Conservation (phyloP, 2,888 invertebrate species). For the Stomorhina lunata region DNA sequence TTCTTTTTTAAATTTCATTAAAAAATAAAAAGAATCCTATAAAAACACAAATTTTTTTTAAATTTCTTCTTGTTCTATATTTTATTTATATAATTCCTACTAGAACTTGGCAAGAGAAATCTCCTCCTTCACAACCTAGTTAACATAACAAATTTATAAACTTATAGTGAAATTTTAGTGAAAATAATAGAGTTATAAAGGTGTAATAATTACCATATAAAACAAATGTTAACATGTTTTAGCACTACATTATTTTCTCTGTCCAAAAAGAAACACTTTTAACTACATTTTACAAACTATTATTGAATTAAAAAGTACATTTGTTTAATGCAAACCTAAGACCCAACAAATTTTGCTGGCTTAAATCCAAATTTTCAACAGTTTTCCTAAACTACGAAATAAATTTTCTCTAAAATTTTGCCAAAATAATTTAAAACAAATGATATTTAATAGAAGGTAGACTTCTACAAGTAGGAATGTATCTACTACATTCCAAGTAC, state of each 20-base stretch:
- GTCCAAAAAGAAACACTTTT: not conserved
- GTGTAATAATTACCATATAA: not conserved
- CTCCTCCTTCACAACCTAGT: too few relatives aligned
- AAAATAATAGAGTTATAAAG: not conserved
- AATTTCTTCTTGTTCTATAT: too few relatives aligned
- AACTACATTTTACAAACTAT: not conserved
- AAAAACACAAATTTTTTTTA: too few relatives aligned
- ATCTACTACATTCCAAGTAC: slow-evolving; percentile 13
- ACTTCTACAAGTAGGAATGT: too few relatives aligned
- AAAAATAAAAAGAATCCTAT: too few relatives aligned
- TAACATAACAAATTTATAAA: too few relatives aligned
- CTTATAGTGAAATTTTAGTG: too few relatives aligned
- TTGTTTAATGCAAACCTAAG: not conserved
- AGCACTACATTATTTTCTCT: not conserved
- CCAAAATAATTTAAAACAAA: slow-evolving; percentile 15
- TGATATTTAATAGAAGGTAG: slow-evolving; percentile 18
- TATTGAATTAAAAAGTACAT: slow-evolving; percentile 32
- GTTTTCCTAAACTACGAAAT: slow-evolving; percentile 7
- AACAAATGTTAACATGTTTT: too few relatives aligned
- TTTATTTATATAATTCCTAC: too few relatives aligned
- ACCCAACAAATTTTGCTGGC: slow-evolving; percentile 21
- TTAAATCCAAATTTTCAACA: slow-evolving; percentile 36
- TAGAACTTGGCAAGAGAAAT: too few relatives aligned
- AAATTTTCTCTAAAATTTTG: slow-evolving; percentile 23
- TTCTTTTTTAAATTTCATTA: too few relatives aligned